A percentile compares a stretch with the other conserved stretches of the same genome.
These are phyloP conservation scores for Apteryx mantelli DNA, from an alignment of 2,113 vertebrate species.

Conservation along the genomic window DNA sequence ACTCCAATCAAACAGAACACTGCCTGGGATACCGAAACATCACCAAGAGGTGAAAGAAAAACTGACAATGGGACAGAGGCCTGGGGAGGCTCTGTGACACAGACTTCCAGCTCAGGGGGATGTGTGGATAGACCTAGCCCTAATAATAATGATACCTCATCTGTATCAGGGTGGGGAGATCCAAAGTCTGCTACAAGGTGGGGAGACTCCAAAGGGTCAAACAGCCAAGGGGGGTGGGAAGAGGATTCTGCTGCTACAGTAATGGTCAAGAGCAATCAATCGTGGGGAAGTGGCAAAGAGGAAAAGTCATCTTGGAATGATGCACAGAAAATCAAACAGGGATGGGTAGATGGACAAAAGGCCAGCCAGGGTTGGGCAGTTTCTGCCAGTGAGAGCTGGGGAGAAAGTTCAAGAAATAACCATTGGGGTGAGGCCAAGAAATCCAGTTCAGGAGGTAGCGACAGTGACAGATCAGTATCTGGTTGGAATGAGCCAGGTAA, in stretches of 20 bases:
- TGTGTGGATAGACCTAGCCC: constrained; percentile 83
- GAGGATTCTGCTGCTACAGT: constrained; percentile 82
- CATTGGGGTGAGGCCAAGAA: constrained; percentile 93
- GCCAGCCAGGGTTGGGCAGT: constrained; percentile 81
- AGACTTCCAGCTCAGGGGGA: constrained; percentile 87
- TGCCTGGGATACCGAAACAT: constrained; percentile 89
- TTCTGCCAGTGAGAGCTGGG: constrained; percentile 81
- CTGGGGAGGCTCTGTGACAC: constrained; percentile 87
- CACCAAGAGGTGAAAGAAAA: constrained; percentile 84
- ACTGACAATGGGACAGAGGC: constrained; percentile 86
- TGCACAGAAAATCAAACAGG: constrained; percentile 88
- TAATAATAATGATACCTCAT: constrained; percentile 79
- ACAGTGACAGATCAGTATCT: constrained; percentile 91
- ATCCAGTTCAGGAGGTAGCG: constrained; percentile 85
- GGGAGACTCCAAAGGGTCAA: constrained; percentile 87
- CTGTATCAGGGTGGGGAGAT: constrained; percentile 83
- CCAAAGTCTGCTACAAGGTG: constrained; percentile 85
- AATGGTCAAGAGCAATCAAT: constrained; percentile 84
- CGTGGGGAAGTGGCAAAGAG: constrained; percentile 82
- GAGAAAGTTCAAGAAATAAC: constrained; percentile 80
- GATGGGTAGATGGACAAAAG: constrained; percentile 81
- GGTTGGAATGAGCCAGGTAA: constrained; percentile 90
- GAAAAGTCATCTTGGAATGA: constrained; percentile 90
- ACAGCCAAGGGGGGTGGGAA: constrained; percentile 85
- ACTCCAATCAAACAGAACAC: constrained; percentile 97